Conservation (phyloP, 2,113 vertebrate genomes). For the Hippotragus niger region DNA sequence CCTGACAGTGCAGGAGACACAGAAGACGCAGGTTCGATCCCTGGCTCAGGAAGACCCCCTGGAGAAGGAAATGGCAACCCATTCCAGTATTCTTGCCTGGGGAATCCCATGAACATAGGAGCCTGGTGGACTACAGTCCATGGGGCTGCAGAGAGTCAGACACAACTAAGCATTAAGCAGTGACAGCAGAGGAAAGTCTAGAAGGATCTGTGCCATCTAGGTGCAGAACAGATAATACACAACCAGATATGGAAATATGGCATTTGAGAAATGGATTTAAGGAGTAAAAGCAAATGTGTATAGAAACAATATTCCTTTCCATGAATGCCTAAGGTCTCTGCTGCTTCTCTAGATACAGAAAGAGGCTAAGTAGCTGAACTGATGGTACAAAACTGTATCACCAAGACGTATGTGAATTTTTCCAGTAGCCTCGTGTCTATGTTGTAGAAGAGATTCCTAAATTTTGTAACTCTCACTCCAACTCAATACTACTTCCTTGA, state of each 20-base stretch:
- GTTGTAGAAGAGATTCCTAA: neutral
- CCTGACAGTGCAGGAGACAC: neutral
- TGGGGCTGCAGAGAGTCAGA: neutral
- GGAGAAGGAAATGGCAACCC: neutral
- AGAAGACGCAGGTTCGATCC: neutral
- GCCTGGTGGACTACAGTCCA: neutral
- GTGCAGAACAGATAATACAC: neutral
- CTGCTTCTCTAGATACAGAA: neutral
- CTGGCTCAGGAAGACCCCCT: neutral
- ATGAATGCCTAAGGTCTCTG: neutral
- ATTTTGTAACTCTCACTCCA: neutral
- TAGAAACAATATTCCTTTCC: neutral
- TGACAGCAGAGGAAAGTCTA: neutral
- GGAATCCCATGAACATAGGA: neutral
- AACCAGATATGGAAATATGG: neutral
- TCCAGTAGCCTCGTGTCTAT: neutral
- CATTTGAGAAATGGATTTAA: neutral
- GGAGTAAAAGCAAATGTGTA: neutral
- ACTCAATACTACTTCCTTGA: neutral
- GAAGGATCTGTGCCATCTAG: neutral
- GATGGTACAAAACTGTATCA: neutral
- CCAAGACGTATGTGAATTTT: neutral
- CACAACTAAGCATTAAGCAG: neutral
- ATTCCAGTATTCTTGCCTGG: neutral
- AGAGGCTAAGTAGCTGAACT: neutral